These are phyloP conservation scores for Pachypanchax playfairii DNA, from an alignment of 2,113 vertebrate genomes.

Conservation along the genomic window DNA sequence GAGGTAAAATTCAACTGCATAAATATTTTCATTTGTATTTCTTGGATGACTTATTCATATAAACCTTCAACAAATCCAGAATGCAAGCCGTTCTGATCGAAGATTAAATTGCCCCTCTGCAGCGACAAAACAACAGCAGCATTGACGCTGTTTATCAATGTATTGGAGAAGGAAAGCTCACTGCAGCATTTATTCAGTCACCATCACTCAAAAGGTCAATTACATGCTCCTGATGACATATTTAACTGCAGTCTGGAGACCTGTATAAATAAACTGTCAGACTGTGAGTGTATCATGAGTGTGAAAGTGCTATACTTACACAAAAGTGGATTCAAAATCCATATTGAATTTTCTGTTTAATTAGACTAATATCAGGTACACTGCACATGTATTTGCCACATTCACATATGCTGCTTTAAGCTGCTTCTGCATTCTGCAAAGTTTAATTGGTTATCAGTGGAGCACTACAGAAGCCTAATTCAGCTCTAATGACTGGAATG, in stretches of 20 bases:
- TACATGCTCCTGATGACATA: slow-evolving; percentile 14
- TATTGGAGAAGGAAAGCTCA: not conserved
- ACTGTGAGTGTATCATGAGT: not conserved
- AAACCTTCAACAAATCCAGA: not conserved
- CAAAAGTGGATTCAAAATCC: slow-evolving; percentile 5
- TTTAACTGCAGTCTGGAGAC: slow-evolving; percentile 21
- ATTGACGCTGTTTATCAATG: not conserved
- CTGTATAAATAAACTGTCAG: slow-evolving; percentile 8
- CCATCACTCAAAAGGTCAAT: slow-evolving; percentile 29
- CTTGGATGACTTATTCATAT: not conserved
- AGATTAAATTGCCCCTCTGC: slow-evolving; percentile 6
- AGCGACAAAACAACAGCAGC: not conserved
- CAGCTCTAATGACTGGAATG: slow-evolving; percentile 18
- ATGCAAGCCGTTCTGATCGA: not conserved
- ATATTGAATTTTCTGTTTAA: slow-evolving; percentile 1
- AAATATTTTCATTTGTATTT: not conserved
- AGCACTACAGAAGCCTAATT: slow-evolving; percentile 8
- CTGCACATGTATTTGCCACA: slow-evolving; percentile 3
- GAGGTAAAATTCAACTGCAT: not conserved
- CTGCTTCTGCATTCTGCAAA: slow-evolving; percentile 12
- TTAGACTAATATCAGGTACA: not conserved
- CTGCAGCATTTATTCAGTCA: slow-evolving; percentile 1
- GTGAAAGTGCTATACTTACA: slow-evolving; percentile 5
- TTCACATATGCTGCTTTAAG: slow-evolving; percentile 5
- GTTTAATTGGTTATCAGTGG: slow-evolving; percentile 14